These are phyloP conservation scores for Cladorhizidae sp. DNA, from an alignment of 37 sponge, comb jelly and placozoan genomes.

Conservation along the genomic window DNA sequence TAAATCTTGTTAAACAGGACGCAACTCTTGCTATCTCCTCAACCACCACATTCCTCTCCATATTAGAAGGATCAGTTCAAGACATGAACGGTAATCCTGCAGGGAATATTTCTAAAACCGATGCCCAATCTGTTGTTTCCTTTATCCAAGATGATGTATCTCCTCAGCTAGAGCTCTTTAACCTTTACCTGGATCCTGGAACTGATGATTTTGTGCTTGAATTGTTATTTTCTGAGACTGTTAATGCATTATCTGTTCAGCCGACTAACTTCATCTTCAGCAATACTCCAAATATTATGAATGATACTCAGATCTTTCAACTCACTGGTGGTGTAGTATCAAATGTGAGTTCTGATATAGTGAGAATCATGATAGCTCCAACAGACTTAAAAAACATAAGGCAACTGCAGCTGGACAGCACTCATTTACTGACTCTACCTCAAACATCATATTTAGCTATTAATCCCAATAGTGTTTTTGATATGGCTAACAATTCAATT, in stretches of 20 bases:
- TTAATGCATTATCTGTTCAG: conserved; percentile 72
- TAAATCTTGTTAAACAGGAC: conserved; percentile 73
- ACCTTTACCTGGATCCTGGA: conserved; percentile 49
- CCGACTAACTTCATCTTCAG: conserved; percentile 68
- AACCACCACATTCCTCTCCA: conserved; percentile 60
- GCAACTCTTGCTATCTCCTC: conserved; percentile 57
- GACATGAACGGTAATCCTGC: conserved; percentile 80
- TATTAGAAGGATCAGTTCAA: conserved; percentile 48
- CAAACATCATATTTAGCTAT: conserved; percentile 66
- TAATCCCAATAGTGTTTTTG: conserved; percentile 21
- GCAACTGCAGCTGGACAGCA: conserved; percentile 58
- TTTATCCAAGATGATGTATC: conserved; percentile 61
- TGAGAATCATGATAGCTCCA: conserved; percentile 50
- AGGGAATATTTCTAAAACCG: conserved; percentile 13
- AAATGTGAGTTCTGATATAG: conserved; percentile 52
- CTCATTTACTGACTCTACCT: conserved; percentile 59
- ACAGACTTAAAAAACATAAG: conserved; percentile 70
- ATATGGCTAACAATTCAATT: conserved; percentile 71
- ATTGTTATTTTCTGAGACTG: conserved; percentile 88
- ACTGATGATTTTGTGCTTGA: conserved; percentile 61
- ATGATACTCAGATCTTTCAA: conserved; percentile 21
- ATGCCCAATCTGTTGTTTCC: conserved; percentile 35
- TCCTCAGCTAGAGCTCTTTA: conserved; percentile 68
- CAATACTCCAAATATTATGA: conserved; percentile 38
- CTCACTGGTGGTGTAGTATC: conserved; percentile 78